Conservation (phyloP, 2,113 vertebrate genomes). For the Eulacestoma nigropectus region DNA sequence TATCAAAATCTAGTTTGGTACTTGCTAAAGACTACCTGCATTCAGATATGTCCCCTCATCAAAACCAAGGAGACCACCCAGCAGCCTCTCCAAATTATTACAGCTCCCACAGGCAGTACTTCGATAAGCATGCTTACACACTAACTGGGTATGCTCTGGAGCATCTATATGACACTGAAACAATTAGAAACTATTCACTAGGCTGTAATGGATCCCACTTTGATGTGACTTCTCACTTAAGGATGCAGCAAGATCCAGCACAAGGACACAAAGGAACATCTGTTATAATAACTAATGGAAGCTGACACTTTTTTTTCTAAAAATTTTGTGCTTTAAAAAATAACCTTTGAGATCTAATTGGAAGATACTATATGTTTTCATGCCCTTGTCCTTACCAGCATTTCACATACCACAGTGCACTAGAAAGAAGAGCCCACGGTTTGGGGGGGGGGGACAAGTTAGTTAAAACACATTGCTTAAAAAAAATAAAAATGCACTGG, state of each 20-base stretch:
- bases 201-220: slow-evolving; percentile 86
- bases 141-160: slow-evolving; percentile 92
- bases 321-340: slow-evolving; percentile 59
- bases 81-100: slow-evolving; percentile 85
- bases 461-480: slow-evolving; percentile 36
- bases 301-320: slow-evolving; percentile 79
- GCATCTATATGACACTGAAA: slow-evolving; percentile 91
- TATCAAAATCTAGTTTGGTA: slow-evolving; percentile 80
- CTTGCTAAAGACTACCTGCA: slow-evolving; percentile 88
- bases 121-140: slow-evolving; percentile 92
- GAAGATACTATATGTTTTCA: slow-evolving; percentile 67
- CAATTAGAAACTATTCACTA: slow-evolving; percentile 86
- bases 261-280: slow-evolving; percentile 93
- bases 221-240: slow-evolving; percentile 89
- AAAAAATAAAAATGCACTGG: slow-evolving; percentile 23
- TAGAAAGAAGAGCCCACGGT: slow-evolving; percentile 58
- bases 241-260: slow-evolving; percentile 85
- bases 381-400: slow-evolving; percentile 64
- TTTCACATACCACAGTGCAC: slow-evolving; percentile 68
- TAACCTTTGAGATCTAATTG: slow-evolving; percentile 55
- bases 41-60: slow-evolving; percentile 82
- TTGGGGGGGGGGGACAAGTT: slow-evolving; percentile 1
- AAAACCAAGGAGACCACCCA: slow-evolving; percentile 76
- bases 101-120: slow-evolving; percentile 83
- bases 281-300: slow-evolving; percentile 96